Conservation (phyloP, 2,888 invertebrate species). For the Himalopsyche japonica region DNA sequence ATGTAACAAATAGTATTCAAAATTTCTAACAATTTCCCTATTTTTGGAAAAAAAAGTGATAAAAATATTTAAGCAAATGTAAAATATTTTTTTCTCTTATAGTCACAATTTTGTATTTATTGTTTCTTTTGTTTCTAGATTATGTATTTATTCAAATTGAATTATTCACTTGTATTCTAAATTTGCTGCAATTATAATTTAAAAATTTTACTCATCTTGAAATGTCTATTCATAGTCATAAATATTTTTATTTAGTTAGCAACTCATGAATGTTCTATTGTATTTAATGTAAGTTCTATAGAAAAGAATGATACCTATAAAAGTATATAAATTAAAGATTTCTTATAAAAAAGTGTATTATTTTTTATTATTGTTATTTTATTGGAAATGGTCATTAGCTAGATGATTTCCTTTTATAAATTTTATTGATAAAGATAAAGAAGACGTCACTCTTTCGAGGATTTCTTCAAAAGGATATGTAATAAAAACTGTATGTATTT, state of each 20-base stretch:
- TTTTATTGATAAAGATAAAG: too few relatives aligned
- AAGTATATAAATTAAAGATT: constrained; percentile 24
- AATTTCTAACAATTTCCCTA: background rate
- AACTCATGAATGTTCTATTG: constrained; percentile 21
- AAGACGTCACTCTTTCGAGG: too few relatives aligned
- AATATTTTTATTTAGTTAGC: constrained; percentile 1
- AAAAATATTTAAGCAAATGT: background rate
- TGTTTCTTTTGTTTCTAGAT: background rate
- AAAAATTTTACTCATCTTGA: background rate
- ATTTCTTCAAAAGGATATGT: too few relatives aligned
- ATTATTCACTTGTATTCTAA: background rate
- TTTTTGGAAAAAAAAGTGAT: background rate
- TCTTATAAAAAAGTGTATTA: constrained; percentile 17
- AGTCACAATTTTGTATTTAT: background rate
- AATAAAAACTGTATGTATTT: too few relatives aligned
- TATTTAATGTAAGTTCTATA: background rate
- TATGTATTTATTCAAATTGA: too few relatives aligned
- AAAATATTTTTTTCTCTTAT: background rate
- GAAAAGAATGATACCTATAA: constrained; percentile 5
- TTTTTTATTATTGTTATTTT: background rate
- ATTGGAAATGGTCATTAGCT: too few relatives aligned
- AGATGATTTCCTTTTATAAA: too few relatives aligned
- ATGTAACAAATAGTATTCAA: background rate
- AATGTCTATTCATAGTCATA: background rate
- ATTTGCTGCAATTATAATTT: background rate